Evolutionary conservation across 2,888 invertebrate species (phyloP), one percentile per base, ranked within the genome.

Genomic region (Eudasyphora cyanicolor): DNA sequence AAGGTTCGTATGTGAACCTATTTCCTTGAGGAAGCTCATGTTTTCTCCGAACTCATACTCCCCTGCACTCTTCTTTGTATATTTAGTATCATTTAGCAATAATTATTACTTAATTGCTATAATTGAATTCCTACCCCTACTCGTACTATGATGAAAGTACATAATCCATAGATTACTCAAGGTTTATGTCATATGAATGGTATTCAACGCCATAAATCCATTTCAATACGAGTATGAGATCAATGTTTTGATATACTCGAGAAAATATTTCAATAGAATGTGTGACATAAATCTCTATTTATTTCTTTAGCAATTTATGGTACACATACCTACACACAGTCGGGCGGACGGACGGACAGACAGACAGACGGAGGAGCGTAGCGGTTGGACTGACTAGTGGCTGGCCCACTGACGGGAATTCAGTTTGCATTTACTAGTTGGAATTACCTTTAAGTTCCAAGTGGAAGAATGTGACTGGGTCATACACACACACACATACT

Each of bases 231-330:
- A 38, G 42, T 67, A 42, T 38, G 42, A 67, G 67, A 67, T 67
- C 67, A 67, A 67, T 67, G 67, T 67, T 67, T 67, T 67, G 67
- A 67, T 67, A 67, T 21, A 67, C 42, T 24, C 42, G 2, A 38
- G 38, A 67, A 67, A 67, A 67, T 67, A 67, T 67, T 67, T 67
- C 67, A 67, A 67, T 67, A 42, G 67, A 67, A 67, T 67, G 67
- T 67, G 67, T 67, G 67, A 42, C 67, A 67, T 67, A 67, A 67
- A 67, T 67, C 67, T 67, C 42, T 42, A 35, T 67, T 67, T 67
- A 71, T 54, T 49, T 51, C 70, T 60, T n/a, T 57, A 14, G 57
- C 42, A 42, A 67, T 51, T 51, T 17, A 70, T 60, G 19, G 19
- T 45, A 79, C 64, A 69, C 38, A 32, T 42, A 21, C 69, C 24